Base-by-base conservation (phyloP, 2,888 invertebrate genomes). In the Sipha maydis region DNA sequence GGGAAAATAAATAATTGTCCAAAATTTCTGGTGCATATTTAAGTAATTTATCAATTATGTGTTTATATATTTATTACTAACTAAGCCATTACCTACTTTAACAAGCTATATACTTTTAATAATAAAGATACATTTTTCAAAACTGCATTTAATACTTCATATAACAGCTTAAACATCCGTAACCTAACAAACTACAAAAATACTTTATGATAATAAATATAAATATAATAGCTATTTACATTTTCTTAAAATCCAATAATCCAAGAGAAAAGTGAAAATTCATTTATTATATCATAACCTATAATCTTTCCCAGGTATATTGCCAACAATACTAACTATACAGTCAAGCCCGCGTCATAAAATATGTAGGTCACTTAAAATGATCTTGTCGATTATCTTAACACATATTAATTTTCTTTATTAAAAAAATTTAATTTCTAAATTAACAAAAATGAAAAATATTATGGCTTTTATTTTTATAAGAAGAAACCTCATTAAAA, bases 281-380 rank as follows among this genome's bases (percentile, higher is more conserved):
- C 21, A 41, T 84, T 56, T 83, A 61, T 61, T 69, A 41, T 54
- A 67, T 8, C 38, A 80, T 11, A 41, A 54, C 34, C 28, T 28
- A 56, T 21, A 0, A 7, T 48, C 9, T 11, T 38, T 5, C n/a
- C 25, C 28, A 14, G 28, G 25, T 73, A 84, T 28, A 83, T 28
- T 69, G 41, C 54, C 8, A 25, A 5, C 67, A 80, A 21, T 38
- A 9, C 28, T 25, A 83, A 54, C 48, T 48, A 71, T 76, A 48
- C 67, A 67, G 41, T 67, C 17, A 31, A 77, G 48, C 85, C 48
- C 48, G 25, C 67, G 77, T 77, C 85, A 48, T 77, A 85, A 85
- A 77, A 77, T 48, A 77, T 85, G 25, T 85, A 85, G 77, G 85
- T 67, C 85, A 77, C 76, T 77, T 31, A 67, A 85, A 85, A 77